Base-by-base conservation (phyloP, 1,140 invertebrate species). In the Ladona fulva region DNA sequence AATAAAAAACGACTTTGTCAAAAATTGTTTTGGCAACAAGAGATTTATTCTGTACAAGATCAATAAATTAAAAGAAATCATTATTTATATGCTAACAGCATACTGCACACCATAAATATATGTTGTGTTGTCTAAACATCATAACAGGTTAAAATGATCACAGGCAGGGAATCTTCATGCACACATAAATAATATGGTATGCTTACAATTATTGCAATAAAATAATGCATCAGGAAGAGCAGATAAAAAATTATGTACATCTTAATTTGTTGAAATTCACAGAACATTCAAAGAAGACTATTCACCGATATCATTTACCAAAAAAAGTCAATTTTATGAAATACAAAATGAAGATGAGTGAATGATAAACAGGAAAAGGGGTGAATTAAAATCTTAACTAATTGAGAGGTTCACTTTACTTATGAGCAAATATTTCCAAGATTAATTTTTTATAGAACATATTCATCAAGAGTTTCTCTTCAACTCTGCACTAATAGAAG, bases 11-110 rank as follows among this genome's bases (percentile, higher is more conserved):
- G 14, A 12, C 52, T 6, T 12, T 6, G 16, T 3, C 3, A 66
- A 16, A 19, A 12, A 12, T 66, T 22, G n/a, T 66, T 66, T 66
- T 66, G n/a, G 16, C 52, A 66, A 66, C 52, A 66, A 66, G 52
- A 66, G n/a, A 66, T 66, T 66, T 66, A 66, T 66, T 66, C 52
- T 66, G 52, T 66, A 66, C 52, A 66, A 66, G 52, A 66, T 16
- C 52, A 66, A 66, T 66, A 66, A 66, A 66, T 66, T 66, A 66
- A 66, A 66, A 22, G n/a, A 66, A 66, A 16, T 66, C 52, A 3
- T 66, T 22, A 66, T 66, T 66, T 22, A 66, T 66, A 66, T 66
- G 52, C 52, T 66, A 19, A 66, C 52, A 66, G 52, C 52, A 22
- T 66, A 66, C n/a, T 66, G 52, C 52, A 66, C 52, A 66, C 52